These are phyloP conservation scores for Cylindroiulus punctatus DNA, from an alignment of 2,888 invertebrate genomes.

Conservation along the genomic window DNA sequence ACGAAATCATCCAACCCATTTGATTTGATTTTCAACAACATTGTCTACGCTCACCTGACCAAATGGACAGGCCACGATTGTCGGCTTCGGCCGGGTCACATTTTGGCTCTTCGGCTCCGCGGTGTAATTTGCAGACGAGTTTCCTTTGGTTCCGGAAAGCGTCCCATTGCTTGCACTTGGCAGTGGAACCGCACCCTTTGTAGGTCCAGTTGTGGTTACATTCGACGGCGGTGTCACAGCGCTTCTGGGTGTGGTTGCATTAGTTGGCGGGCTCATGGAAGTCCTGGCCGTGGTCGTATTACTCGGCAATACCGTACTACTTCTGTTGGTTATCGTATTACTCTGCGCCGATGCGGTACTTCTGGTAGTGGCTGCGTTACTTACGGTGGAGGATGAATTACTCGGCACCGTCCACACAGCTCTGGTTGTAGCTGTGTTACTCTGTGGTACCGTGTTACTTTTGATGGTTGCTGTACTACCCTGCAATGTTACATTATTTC, in stretches of 20 bases:
- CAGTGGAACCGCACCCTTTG: not conserved
- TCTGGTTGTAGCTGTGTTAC: not conserved
- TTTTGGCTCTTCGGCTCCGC: not conserved
- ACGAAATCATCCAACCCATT: not conserved
- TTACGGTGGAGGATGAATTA: not conserved
- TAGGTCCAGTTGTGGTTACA: not conserved
- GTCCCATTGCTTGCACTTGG: not conserved
- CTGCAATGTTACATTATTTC: not conserved
- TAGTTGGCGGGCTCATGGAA: not conserved
- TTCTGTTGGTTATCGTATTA: not conserved
- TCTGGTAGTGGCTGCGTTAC: not conserved
- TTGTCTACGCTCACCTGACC: not conserved
- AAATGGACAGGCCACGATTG: not conserved
- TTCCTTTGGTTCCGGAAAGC: not conserved
- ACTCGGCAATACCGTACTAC: not conserved
- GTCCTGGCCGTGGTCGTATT: not conserved
- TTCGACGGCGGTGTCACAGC: not conserved
- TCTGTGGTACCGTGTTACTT: not conserved
- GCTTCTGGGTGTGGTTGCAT: not conserved
- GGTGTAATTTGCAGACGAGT: not conserved
- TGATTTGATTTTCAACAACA: not conserved
- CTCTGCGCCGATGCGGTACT: not conserved
- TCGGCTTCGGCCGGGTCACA: conserved; percentile 8
- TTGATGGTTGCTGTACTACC: not conserved
- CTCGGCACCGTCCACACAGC: not conserved